These are phyloP conservation scores for Nyctalus aviator DNA, from an alignment of 2,797 vertebrate genomes.

Conservation along the genomic window DNA sequence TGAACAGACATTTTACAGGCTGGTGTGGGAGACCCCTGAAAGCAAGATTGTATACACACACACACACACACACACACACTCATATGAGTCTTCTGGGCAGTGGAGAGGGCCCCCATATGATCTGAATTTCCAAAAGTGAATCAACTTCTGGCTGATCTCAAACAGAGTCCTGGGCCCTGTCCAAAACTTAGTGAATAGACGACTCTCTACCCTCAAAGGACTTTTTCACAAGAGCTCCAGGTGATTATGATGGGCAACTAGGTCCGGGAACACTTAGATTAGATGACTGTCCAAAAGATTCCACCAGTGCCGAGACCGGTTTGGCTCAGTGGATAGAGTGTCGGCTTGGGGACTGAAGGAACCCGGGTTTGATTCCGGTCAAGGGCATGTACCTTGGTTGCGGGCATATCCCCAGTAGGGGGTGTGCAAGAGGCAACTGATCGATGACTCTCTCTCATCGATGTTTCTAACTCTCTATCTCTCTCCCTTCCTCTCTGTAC, in stretches of 20 bases:
- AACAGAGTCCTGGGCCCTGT: not conserved
- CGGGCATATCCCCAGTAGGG: no score
- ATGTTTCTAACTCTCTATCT: no score
- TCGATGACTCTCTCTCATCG: no score
- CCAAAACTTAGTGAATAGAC: not conserved
- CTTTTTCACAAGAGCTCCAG: constrained; percentile 35
- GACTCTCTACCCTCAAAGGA: not conserved
- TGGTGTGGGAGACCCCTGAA: not conserved
- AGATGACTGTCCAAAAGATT: not conserved
- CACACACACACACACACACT: not conserved
- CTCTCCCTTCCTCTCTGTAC: no score
- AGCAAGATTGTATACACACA: not conserved
- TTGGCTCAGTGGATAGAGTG: no score
- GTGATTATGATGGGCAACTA: not conserved
- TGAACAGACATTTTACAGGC: not conserved
- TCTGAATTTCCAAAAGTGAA: not conserved
- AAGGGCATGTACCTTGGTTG: no score
- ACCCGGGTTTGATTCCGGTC: no score
- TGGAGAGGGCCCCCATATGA: not conserved
- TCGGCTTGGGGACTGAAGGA: no score
- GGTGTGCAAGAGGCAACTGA: no score
- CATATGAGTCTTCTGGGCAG: not conserved
- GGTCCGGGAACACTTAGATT: not conserved
- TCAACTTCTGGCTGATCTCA: constrained; percentile 18
- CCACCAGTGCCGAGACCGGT: no score